Evolutionary conservation across 2,888 invertebrate genomes (phyloP).

Genomic region (Lycia hirtaria): DNA sequence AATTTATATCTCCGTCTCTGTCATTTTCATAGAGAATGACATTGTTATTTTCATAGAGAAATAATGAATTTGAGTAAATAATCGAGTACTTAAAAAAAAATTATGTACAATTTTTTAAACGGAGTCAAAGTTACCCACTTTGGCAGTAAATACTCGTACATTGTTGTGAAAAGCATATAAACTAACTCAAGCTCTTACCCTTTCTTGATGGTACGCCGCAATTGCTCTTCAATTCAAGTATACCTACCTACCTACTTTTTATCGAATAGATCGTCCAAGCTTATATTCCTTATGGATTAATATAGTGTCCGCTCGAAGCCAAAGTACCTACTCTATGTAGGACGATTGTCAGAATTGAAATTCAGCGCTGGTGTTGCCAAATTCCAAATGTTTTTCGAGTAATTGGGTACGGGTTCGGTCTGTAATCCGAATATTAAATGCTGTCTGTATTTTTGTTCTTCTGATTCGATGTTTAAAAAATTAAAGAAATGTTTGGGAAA

Average conservation of each 20-base stretch:
- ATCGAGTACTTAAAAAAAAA: no score
- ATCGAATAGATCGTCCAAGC: background rate
- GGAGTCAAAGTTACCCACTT: no score
- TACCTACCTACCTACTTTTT: background rate
- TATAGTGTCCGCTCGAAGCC: background rate
- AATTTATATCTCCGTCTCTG: no score
- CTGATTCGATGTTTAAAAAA: background rate
- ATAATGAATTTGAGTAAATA: no score
- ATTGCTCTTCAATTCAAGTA: background rate
- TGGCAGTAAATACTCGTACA: no score
- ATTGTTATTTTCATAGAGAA: no score
- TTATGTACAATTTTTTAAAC: no score
- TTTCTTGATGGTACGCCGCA: background rate
- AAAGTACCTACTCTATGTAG: slow-evolving; percentile 2
- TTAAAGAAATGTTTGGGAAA: background rate
- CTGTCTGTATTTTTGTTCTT: background rate
- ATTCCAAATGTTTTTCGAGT: slow-evolving; percentile 18
- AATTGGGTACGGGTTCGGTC: slow-evolving; percentile 13
- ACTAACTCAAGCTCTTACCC: background rate
- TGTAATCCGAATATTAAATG: slow-evolving; percentile 11
- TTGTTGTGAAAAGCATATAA: background rate
- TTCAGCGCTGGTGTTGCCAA: slow-evolving; percentile 22
- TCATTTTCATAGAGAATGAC: no score
- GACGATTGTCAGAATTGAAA: slow-evolving; percentile 16
- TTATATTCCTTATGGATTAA: slow-evolving; percentile 2